These are phyloP conservation scores for Hesperophylax magnus DNA, from an alignment of 1,140 invertebrate genomes.

Conservation along the genomic window DNA sequence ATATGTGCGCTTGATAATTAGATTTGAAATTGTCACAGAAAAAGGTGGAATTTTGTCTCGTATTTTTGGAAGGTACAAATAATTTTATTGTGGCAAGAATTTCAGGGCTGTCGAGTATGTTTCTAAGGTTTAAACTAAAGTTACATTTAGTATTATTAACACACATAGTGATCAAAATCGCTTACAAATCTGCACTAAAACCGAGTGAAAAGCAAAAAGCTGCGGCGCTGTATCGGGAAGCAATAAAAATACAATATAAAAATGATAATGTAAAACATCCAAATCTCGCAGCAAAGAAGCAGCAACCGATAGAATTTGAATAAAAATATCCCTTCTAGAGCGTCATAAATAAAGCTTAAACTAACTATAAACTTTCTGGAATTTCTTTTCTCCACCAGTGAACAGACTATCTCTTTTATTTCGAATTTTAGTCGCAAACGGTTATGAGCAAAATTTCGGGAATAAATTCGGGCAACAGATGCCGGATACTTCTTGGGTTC, in stretches of 20 bases:
- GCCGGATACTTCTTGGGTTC: constrained; percentile 3
- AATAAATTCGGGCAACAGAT: constrained; percentile 26
- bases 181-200: too few species aligned
- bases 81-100: too few species aligned
- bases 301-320: neutral
- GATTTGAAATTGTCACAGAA: too few species aligned
- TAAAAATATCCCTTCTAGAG: constrained; percentile 3
- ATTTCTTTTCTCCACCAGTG: neutral
- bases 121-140: too few species aligned
- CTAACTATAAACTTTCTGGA: constrained; percentile 6
- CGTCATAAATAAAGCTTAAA: constrained; percentile 12
- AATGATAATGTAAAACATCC: neutral
- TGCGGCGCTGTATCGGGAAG: neutral
- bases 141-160: too few species aligned
- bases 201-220: neutral
- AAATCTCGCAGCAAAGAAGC: neutral
- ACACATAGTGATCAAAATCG: too few species aligned
- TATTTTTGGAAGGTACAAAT: too few species aligned
- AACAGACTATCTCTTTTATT: constrained; percentile 21
- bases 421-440: neutral
- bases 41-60: too few species aligned
- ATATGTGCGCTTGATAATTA: too few species aligned
- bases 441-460: constrained; percentile 18
- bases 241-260: neutral
- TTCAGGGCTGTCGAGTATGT: too few species aligned